Conservation (phyloP, 2,113 vertebrate genomes). For the Phasianus colchicus region DNA sequence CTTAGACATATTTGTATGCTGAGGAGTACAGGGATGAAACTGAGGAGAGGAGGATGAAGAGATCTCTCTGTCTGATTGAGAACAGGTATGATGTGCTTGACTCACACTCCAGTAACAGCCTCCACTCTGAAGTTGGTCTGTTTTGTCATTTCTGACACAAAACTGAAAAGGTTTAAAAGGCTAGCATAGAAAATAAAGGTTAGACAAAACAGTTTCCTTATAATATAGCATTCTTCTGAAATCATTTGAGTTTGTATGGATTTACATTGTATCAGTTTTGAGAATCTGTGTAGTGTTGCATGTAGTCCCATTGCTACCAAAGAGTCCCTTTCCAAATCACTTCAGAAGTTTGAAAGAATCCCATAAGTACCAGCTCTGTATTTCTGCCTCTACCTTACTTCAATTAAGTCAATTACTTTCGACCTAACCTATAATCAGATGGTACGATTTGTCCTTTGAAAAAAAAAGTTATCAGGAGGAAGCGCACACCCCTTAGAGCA, state of each 20-base stretch:
- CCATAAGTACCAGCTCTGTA: background rate
- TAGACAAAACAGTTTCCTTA: background rate
- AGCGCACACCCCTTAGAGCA: background rate
- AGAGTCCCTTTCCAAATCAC: background rate
- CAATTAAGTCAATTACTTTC: constrained; percentile 45
- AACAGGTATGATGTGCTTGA: background rate
- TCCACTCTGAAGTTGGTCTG: background rate
- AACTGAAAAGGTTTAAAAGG: background rate
- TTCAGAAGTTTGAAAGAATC: background rate
- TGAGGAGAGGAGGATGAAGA: background rate
- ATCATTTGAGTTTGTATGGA: background rate
- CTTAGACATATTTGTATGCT: background rate
- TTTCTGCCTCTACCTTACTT: background rate
- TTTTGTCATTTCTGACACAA: background rate
- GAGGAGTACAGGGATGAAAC: background rate
- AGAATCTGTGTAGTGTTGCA: background rate
- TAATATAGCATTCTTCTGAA: background rate
- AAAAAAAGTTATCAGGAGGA: constrained; percentile 19
- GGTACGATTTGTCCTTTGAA: constrained; percentile 36
- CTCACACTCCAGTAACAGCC: background rate
- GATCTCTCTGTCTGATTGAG: background rate
- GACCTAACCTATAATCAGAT: constrained; percentile 7
- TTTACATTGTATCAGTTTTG: background rate
- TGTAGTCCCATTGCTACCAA: background rate
- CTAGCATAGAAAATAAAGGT: background rate